Evolutionary conservation across 1,140 invertebrate genomes (phyloP), one percentile per base, ranked within the genome.

Genomic region (Fopius arisanus): DNA sequence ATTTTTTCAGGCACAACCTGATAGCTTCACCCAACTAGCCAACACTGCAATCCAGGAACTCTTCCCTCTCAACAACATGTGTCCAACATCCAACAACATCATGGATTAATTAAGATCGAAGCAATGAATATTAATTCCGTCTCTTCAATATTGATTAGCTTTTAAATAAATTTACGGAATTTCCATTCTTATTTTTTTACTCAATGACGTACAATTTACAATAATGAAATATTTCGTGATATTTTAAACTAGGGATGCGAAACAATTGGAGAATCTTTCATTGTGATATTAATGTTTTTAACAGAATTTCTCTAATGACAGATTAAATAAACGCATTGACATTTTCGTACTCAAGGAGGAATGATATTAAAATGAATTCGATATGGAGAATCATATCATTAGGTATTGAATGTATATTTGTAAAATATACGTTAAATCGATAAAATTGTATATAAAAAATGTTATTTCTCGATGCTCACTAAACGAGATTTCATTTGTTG

Each of bases 1-100:
- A 88, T 16, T 16, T 48, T 48, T 19, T 16, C 43, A 48, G 43
- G 16, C 10, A 1, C 43, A 48, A 48, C n/a, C 85, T 2, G 89
- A 90, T 51, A 90, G 89, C 81, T 88, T 90, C 63, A 88, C 87
- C 6, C 83, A 85, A 67, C 73, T 90, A 19, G 86, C 88, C 0
- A 87, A 82, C 54, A 84, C 75, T 5, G 83, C 83, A 29, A 81
- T 83, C 65, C 81, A 86, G 70, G 87, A 86, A 67, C 76, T 88
- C 3, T 84, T 81, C 67, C 80, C 78, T 48, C 70, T 87, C 19
- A 88, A 87, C 72, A 81, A 81, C 70, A 81, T 85, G 71, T 85
- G 82, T 68, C 84, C 83, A 77, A 66, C 79, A 16, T 71, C 69
- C 12, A 77, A 76, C 31, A 76, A 81, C 54, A 76, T 78, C 63